These are phyloP conservation scores for Andrena flavipes DNA, from an alignment of 2,888 invertebrate species.

Conservation along the genomic window DNA sequence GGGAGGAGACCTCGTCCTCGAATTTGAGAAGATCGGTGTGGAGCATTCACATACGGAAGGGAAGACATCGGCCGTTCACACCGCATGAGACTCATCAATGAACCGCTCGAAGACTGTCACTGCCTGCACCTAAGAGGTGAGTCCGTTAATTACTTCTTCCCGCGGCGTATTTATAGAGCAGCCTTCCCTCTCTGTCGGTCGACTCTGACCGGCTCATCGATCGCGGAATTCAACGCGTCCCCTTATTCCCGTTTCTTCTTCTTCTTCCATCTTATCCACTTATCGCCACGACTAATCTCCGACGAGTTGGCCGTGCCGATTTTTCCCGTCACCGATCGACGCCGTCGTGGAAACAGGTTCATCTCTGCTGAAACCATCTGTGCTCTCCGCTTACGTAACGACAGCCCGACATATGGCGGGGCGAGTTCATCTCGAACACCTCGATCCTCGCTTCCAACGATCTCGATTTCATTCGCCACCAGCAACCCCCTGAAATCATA, in stretches of 20 bases:
- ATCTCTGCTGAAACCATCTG: conserved; percentile 31
- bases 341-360: conserved; percentile 44
- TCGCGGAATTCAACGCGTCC: conserved; percentile 41
- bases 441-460: background rate
- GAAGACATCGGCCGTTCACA: conserved; percentile 77
- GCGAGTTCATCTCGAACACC: background rate
- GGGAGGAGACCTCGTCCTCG: conserved; percentile 81
- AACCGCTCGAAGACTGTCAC: conserved; percentile 59
- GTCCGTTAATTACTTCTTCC: conserved; percentile 49
- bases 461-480: background rate
- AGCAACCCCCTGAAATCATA: background rate
- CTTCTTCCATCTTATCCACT: background rate
- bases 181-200: background rate
- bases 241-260: background rate
- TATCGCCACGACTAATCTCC: conserved; percentile 21
- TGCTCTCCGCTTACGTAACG: conserved; percentile 35
- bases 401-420: conserved; percentile 44
- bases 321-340: conserved; percentile 38
- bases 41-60: conserved; percentile 84
- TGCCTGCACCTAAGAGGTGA: conserved; percentile 67
- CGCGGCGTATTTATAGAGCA: conserved; percentile 40
- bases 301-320: conserved; percentile 23
- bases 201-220: conserved; percentile 35
- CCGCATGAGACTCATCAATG: conserved; percentile 63
- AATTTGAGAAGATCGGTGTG: conserved; percentile 82